These are phyloP conservation scores for Leuciscus waleckii DNA, from an alignment of 2,797 vertebrate genomes.

Conservation along the genomic window DNA sequence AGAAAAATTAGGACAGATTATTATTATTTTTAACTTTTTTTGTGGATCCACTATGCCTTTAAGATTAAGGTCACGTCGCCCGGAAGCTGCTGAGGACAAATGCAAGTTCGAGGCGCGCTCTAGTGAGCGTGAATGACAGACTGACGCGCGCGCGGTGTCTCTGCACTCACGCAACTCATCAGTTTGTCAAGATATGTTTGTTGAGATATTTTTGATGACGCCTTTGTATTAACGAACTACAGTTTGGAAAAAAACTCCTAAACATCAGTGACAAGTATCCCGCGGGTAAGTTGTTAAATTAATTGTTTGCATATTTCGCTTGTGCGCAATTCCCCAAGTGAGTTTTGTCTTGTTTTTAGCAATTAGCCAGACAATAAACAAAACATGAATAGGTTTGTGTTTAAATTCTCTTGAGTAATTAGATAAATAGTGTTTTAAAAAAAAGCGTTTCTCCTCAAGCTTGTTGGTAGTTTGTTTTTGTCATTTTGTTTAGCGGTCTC, in stretches of 20 bases:
- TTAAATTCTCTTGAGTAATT: not conserved
- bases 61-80: slow-evolving; percentile 57
- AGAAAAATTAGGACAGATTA: not conserved
- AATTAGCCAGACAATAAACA: not conserved
- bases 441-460: slow-evolving; percentile 7
- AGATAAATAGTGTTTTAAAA: not conserved
- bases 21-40: fast-evolving
- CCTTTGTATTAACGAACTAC: not conserved
- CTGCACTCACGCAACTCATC: not conserved
- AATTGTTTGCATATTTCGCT: not conserved
- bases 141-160: not conserved
- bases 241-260: slow-evolving; percentile 14
- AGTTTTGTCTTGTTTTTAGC: slow-evolving; percentile 21
- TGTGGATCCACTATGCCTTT: slow-evolving; percentile 44
- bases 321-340: not conserved
- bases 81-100: slow-evolving; percentile 51
- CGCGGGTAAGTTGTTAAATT: slow-evolving; percentile 25
- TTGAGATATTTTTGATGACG: slow-evolving; percentile 1
- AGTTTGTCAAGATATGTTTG: slow-evolving; percentile 28
- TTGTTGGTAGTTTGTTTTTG: slow-evolving; percentile 24
- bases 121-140: slow-evolving; percentile 38
- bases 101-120: slow-evolving; percentile 27
- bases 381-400: not conserved
- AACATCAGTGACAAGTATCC: not conserved
- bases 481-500: not conserved